Base-by-base conservation (phyloP, 2,797 vertebrate genomes). In the Molothrus ater region DNA sequence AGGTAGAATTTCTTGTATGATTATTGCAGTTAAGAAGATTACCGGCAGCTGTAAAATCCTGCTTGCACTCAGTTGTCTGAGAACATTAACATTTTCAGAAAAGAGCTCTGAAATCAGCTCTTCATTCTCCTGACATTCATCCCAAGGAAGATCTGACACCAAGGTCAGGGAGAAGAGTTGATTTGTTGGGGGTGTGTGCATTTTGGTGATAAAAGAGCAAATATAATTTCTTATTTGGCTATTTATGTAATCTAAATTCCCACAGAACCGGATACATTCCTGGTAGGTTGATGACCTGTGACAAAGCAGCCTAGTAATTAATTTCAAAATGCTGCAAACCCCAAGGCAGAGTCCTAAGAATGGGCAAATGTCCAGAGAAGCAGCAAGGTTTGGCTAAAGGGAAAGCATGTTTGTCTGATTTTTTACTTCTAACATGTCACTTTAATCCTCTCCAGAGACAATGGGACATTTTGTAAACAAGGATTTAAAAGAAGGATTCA, bases 401-500 rank as follows among this genome's bases (percentile, higher is more conserved):
- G 53, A 28, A 59, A 72, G 28, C 7, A 11, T 2, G 8, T 59
- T 53, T 66, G 38, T 21, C 61, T 74, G 31, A 0, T 11, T 74
- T 64, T 57, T 48, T 17, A 4, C 21, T 56, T 73, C 18, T 36
- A 36, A 43, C 2, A 0, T 5, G 14, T 18, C 9, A 5, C 36
- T 34, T 57, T n/a, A 40, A 24, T 38, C 14, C 28, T 40, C 24
- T 38, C 32, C 13, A 1, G 70, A 98, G 98, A 98, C 98, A 16
- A 96, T 97, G 98, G 98, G 98, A 94, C 96, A 98, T 90, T 95
- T 98, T 94, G 98, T 98, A 59, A 98, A 98, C 96, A 98, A 98
- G 86, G 97, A 97, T 36, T 98, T 98, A 89, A 98, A 69, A 57
- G 38, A 74, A 47, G 25, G 19, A 3, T 64, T 1, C 3, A 2